phyloP scores from a whole-genome alignment of 2,888 invertebrate species.

The Hanleya hanleyi region DNA sequence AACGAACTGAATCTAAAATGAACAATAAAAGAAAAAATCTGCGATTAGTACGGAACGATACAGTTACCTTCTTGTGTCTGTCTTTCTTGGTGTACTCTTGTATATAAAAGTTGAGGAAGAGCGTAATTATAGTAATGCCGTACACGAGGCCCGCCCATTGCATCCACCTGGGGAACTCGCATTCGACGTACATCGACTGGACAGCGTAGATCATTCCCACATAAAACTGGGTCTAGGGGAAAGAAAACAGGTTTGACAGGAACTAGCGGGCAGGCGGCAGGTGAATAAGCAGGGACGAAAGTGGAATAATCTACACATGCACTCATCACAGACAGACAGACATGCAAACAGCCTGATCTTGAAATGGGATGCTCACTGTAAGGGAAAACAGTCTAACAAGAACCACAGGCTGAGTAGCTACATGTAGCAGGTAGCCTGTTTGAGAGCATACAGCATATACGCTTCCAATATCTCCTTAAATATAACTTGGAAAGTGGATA shows the following conservation, averaged over 20 bases:
- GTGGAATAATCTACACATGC: neutral
- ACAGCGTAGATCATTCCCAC: constrained; percentile 70
- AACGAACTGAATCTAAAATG: constrained; percentile 87
- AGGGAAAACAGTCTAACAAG: too few relatives aligned
- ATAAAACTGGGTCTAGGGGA: constrained; percentile 70
- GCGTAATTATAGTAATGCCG: constrained; percentile 95
- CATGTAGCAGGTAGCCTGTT: too few relatives aligned
- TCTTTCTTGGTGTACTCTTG: constrained; percentile 80
- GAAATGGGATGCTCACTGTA: too few relatives aligned
- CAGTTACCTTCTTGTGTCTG: neutral
- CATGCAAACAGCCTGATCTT: neutral
- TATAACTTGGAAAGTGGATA: too few relatives aligned
- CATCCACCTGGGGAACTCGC: constrained; percentile 68
- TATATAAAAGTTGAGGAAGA: constrained; percentile 95
- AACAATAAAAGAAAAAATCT: constrained; percentile 39
- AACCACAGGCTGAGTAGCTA: too few relatives aligned
- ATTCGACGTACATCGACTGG: constrained; percentile 56
- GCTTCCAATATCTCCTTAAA: too few relatives aligned
- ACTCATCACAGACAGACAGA: neutral
- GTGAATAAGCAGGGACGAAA: neutral
- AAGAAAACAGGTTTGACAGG: neutral
- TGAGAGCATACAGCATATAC: too few relatives aligned
- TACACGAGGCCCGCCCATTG: constrained; percentile 78
- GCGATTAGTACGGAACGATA: neutral
- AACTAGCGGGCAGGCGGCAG: neutral